These are phyloP conservation scores for Pseudolycoriella hygida DNA, from an alignment of 2,888 invertebrate genomes.

Conservation along the genomic window DNA sequence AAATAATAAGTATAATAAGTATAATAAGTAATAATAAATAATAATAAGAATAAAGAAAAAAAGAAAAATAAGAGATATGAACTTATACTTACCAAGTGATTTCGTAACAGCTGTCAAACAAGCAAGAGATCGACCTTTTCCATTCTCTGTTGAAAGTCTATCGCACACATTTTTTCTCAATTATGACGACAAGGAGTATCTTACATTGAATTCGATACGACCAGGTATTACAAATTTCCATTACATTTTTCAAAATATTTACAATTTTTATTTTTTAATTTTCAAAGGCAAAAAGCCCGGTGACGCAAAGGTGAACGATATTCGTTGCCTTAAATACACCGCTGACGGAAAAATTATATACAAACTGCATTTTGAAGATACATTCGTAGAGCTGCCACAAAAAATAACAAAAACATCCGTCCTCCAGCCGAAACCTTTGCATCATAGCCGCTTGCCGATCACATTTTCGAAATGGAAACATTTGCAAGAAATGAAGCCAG, in stretches of 20 bases:
- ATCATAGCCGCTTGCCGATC: background rate
- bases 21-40: no score
- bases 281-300: no score
- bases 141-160: background rate
- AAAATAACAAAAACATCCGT: no score
- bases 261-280: no score
- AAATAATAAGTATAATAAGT: no score
- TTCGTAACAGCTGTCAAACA: background rate
- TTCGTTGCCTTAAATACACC: background rate
- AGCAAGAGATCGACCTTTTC: background rate
- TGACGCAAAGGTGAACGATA: background rate
- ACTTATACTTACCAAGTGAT: background rate
- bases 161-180: background rate
- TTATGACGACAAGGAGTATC: background rate
- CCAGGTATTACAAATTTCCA: background rate
- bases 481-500: background rate
- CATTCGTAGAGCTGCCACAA: background rate
- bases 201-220: background rate
- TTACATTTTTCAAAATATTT: no score
- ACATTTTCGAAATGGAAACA: background rate
- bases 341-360: background rate
- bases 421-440: background rate
- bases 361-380: background rate
- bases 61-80: background rate
- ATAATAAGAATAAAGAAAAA: no score